Conservation (phyloP, 2,113 vertebrate species). For the Melozone crissalis region DNA sequence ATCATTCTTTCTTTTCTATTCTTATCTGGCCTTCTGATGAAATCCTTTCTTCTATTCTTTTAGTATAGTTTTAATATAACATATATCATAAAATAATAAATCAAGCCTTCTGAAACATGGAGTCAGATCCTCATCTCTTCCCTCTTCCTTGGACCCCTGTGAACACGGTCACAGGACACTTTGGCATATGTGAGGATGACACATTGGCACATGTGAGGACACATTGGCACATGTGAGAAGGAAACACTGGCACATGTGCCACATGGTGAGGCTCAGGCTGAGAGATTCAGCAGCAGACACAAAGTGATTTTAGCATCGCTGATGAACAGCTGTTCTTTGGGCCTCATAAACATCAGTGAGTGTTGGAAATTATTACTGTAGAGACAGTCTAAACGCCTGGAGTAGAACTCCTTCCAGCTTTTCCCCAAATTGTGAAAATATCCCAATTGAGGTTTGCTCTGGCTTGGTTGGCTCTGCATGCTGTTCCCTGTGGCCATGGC, state of each 20-base stretch:
- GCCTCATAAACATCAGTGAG: background rate
- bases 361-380: background rate
- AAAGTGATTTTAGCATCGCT: background rate
- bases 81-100: too few relatives aligned
- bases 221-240: background rate
- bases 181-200: too few relatives aligned
- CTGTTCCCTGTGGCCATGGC: background rate
- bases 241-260: background rate
- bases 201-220: background rate
- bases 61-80: too few relatives aligned
- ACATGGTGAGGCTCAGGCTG: background rate
- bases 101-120: too few relatives aligned
- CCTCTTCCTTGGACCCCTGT: too few relatives aligned
- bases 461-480: accelerated
- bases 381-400: background rate
- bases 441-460: background rate
- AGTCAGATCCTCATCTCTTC: too few relatives aligned
- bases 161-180: too few relatives aligned
- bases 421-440: background rate
- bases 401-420: background rate
- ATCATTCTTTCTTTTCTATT: too few relatives aligned
- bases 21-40: too few relatives aligned
- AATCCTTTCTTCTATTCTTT: too few relatives aligned
- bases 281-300: background rate
- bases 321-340: background rate